A percentile compares a stretch with the other conserved stretches of the same genome.
Conservation (phyloP, 2,113 vertebrate species). For the Hydrolagus affinis region DNA sequence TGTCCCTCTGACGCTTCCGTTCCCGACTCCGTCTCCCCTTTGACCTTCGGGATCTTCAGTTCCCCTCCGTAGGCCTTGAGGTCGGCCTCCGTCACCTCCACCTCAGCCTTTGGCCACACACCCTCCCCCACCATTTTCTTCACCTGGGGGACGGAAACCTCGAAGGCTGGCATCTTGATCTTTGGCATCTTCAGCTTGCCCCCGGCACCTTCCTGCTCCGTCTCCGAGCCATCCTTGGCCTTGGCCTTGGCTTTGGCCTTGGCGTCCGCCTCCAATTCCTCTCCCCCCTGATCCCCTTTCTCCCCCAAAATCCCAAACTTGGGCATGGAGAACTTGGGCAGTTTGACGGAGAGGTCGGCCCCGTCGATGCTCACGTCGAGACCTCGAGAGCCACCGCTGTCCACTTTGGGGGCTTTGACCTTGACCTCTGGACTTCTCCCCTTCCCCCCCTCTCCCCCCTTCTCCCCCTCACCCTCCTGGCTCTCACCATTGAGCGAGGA, state of each 20-base stretch:
- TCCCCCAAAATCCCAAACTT: constrained; percentile 33
- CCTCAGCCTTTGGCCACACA: constrained; percentile 47
- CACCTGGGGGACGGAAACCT: constrained; percentile 42
- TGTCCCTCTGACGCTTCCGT: constrained; percentile 38
- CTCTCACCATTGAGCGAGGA: not conserved
- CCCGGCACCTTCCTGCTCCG: constrained; percentile 33
- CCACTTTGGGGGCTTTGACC: constrained; percentile 31
- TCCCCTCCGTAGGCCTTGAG: constrained; percentile 54
- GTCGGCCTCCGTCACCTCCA: constrained; percentile 50
- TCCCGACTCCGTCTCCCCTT: not conserved
- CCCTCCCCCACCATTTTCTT: constrained; percentile 45
- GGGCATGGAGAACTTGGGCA: constrained; percentile 38
- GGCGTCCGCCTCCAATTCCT: constrained; percentile 44
- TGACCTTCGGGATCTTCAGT: constrained; percentile 48
- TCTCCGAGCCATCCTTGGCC: constrained; percentile 38
- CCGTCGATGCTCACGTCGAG: constrained; percentile 37
- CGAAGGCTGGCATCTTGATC: constrained; percentile 29
- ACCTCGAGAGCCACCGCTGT: not conserved
- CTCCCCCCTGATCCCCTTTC: not conserved
- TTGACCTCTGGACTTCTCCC: constrained; percentile 11
- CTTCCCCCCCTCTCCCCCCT: not conserved
- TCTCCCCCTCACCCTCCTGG: not conserved
- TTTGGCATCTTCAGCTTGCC: constrained; percentile 55
- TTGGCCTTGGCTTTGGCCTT: constrained; percentile 37
- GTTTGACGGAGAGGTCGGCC: constrained; percentile 34